Base-by-base conservation (phyloP, 2,113 vertebrate genomes). In the Hiodon tergisus region DNA sequence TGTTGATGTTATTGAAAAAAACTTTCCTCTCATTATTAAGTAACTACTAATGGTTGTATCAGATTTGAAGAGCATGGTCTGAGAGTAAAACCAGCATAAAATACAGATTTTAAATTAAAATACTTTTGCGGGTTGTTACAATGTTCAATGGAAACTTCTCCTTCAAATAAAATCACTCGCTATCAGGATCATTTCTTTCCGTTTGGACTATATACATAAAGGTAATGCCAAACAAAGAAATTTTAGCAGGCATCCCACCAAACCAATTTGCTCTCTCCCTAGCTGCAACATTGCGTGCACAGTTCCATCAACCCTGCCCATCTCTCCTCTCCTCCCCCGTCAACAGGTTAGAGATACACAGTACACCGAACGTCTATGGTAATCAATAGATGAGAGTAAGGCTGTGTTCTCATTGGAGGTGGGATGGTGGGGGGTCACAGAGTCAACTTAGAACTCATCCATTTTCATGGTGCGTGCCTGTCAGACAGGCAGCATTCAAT, bases 391-490 rank as follows among this genome's bases (percentile, higher is more conserved):
- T 14, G 62, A 66, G 72, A 17, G 17, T 57, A 62, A 31, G 13
- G 13, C 13, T 9, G 70, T n/a, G 57, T 46, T 48, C 55, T 60
- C 17, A 67, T 31, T 47, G 57, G 63, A 50, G 72, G 51, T 11
- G 4, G 16, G n/a, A n/a, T n/a, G n/a, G n/a, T n/a, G n/a, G 31
- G 50, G 62, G 72, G 72, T 57, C 61, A 58, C 31, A 3, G 52
- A 54, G 62, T 62, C 31, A 5, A 62, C 50, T 47, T 11, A 3
- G 52, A 6, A 14, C 17, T 73, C 62, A 53, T 73, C 50, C 52
- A 55, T 73, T 63, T 66, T 54, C 72, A 55, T 51, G 61, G 72
- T 46, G 72, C 50, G 54, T 16, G 54, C 51, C 54, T 67, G 73
- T 67, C 63, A 67, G 63, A 74, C 52, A 48, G 72, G 53, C 31